These are phyloP conservation scores for Triplophysa dalaica DNA, from an alignment of 2,113 vertebrate genomes.

Conservation along the genomic window DNA sequence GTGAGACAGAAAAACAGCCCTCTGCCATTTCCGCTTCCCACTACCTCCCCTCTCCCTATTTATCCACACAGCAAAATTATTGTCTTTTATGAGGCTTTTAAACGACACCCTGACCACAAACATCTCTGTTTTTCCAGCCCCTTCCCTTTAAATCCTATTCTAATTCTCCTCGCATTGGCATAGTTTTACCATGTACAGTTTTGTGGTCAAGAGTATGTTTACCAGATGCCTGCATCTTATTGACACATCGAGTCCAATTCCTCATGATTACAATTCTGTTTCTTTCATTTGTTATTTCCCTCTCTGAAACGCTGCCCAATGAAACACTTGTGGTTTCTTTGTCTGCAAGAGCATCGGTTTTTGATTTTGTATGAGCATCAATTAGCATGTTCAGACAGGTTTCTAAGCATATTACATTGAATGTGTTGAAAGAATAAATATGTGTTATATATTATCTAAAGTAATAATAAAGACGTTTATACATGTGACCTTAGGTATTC, in stretches of 20 bases:
- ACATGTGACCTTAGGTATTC: neutral
- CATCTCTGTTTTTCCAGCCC: conserved; percentile 70
- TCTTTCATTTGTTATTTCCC: neutral
- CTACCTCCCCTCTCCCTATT: conserved; percentile 47
- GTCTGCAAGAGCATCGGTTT: neutral
- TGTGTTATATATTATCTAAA: too few relatives aligned
- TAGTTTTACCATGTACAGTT: neutral
- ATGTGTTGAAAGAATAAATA: too few relatives aligned
- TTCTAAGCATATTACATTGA: neutral
- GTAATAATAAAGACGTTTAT: too few relatives aligned
- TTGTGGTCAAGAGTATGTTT: neutral
- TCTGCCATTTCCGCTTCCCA: conserved; percentile 42
- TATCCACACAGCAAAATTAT: conserved; percentile 62
- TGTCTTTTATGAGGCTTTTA: conserved; percentile 65
- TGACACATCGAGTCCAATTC: neutral
- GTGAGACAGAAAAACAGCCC: conserved; percentile 15
- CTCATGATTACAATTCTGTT: neutral
- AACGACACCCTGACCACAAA: conserved; percentile 66
- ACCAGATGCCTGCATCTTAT: neutral
- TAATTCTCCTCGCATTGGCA: conserved; percentile 20
- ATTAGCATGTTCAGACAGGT: neutral
- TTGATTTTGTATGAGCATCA: neutral
- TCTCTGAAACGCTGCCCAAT: conserved; percentile 12
- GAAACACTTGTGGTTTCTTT: neutral
- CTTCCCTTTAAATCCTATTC: conserved; percentile 54